phyloP scores from a whole-genome alignment of 2,888 invertebrate species.

The Prosapia bicincta region DNA sequence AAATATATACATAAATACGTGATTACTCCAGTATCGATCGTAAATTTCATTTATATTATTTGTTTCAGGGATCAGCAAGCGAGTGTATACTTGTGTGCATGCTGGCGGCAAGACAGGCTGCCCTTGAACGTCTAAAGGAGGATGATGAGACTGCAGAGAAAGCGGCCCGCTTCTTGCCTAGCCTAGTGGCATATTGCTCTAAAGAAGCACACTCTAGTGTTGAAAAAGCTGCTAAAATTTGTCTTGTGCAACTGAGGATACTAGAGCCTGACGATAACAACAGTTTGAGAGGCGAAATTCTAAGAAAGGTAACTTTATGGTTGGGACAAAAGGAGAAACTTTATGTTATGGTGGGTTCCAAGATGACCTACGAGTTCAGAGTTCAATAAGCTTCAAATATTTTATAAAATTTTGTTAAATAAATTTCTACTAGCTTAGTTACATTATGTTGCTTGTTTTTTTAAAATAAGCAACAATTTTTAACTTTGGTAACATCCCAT shows the following conservation, averaged over 20 bases:
- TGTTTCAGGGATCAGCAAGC: slow-evolving; percentile 68
- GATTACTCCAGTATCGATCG: no score
- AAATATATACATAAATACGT: no score
- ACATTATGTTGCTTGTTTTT: no score
- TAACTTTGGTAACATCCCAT: no score
- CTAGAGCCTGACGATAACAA: slow-evolving; percentile 68
- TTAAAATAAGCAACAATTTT: no score
- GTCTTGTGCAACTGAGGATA: slow-evolving; percentile 66
- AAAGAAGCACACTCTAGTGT: slow-evolving; percentile 72
- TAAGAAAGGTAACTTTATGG: slow-evolving; percentile 57
- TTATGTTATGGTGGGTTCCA: no score
- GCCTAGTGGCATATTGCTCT: slow-evolving; percentile 71
- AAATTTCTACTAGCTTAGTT: no score
- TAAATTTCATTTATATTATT: no score
- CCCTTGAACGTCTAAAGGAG: slow-evolving; percentile 63
- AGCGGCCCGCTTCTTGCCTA: slow-evolving; percentile 64
- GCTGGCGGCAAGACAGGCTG: slow-evolving; percentile 69
- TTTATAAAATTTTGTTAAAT: no score
- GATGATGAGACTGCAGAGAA: slow-evolving; percentile 48
- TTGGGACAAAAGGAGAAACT: no score
- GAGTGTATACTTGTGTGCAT: slow-evolving; percentile 77
- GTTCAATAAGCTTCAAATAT: no score
- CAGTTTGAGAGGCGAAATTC: slow-evolving; percentile 58
- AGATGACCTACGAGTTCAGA: no score
- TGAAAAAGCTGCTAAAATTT: slow-evolving; percentile 75